Evolutionary conservation across 2,797 vertebrate species (phyloP).

Genomic region (Gymnoscopelus microlampas): DNA sequence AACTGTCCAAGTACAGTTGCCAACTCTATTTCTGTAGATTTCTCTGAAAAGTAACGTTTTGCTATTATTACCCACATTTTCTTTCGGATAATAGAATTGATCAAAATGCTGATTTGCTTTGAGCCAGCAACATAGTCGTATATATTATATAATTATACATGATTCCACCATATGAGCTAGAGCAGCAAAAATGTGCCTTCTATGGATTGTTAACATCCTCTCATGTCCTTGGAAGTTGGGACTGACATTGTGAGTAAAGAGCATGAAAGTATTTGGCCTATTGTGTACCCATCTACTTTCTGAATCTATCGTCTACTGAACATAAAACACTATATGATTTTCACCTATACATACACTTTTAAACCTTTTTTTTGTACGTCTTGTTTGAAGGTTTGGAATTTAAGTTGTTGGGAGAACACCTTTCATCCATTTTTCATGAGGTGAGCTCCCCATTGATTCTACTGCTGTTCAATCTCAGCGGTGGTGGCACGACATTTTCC

Average conservation of each 20-base stretch:
- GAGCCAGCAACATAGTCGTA: neutral
- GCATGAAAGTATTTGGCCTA: too few relatives aligned
- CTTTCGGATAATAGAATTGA: neutral
- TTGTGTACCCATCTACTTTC: too few relatives aligned
- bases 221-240: too few relatives aligned
- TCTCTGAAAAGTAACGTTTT: neutral
- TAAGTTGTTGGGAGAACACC: constrained; percentile 54
- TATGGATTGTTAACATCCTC: too few relatives aligned
- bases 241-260: too few relatives aligned
- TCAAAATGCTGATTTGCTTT: neutral
- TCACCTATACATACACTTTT: constrained; percentile 47
- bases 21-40: too few relatives aligned
- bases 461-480: constrained; percentile 73
- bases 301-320: too few relatives aligned
- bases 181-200: too few relatives aligned
- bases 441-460: constrained; percentile 65
- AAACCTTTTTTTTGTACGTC: constrained; percentile 53
- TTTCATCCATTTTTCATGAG: constrained; percentile 62
- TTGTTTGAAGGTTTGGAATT: constrained; percentile 45
- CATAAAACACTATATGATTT: constrained; percentile 46
- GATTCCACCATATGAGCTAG: too few relatives aligned
- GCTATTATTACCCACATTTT: neutral
- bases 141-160: too few relatives aligned
- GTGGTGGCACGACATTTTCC: constrained; percentile 57
- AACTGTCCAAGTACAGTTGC: too few relatives aligned